Evolutionary conservation across 2,113 vertebrate species (phyloP).

Genomic region (Zingel zingel): DNA sequence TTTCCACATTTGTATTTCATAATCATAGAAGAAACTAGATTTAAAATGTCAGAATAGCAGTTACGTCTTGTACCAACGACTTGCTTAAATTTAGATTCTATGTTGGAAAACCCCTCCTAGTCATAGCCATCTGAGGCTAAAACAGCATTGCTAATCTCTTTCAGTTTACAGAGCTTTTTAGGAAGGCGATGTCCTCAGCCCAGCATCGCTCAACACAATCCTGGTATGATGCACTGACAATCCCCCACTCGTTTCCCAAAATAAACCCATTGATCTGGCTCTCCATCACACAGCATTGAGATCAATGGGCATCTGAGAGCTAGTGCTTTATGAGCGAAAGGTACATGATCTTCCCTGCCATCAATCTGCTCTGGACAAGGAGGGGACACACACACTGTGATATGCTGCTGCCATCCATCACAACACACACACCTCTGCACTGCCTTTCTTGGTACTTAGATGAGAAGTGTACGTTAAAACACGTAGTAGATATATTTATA

Average conservation of each 20-base stretch:
- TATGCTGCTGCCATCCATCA: slow-evolving; percentile 70
- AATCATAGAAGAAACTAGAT: slow-evolving; percentile 4
- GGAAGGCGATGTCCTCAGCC: slow-evolving; percentile 54
- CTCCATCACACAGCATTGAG: slow-evolving; percentile 74
- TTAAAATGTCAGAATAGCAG: slow-evolving; percentile 6
- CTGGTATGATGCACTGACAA: slow-evolving; percentile 64
- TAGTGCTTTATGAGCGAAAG: slow-evolving; percentile 76
- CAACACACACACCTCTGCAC: background rate
- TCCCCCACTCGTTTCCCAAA: slow-evolving; percentile 68
- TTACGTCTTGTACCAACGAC: slow-evolving; percentile 3
- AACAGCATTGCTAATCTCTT: slow-evolving; percentile 48
- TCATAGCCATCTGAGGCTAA: slow-evolving; percentile 17
- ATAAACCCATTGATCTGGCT: slow-evolving; percentile 79
- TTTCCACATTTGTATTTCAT: background rate
- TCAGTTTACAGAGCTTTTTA: slow-evolving; percentile 48
- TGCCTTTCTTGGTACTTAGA: background rate
- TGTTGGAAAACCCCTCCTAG: background rate
- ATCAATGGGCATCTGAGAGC: slow-evolving; percentile 75
- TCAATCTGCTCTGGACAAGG: slow-evolving; percentile 75
- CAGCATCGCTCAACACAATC: slow-evolving; percentile 60
- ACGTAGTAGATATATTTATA: slow-evolving; percentile 13
- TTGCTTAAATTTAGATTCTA: too few species aligned
- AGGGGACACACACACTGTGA: slow-evolving; percentile 65
- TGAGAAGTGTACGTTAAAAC: slow-evolving; percentile 19
- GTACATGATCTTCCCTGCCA: slow-evolving; percentile 66